Base-by-base conservation (phyloP, 1,140 invertebrate species). In the Cotesia glomerata region DNA sequence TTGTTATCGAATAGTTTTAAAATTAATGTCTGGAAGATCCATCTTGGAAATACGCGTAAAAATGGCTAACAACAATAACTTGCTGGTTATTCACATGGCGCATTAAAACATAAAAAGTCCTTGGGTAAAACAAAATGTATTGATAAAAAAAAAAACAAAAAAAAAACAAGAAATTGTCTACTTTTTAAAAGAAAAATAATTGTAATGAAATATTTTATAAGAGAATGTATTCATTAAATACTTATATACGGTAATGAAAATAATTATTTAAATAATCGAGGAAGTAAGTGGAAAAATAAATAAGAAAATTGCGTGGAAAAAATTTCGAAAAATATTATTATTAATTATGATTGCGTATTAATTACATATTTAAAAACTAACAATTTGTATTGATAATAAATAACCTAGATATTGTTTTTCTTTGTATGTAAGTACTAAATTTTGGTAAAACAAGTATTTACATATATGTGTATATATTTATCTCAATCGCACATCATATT, bases 141-240 rank as follows among this genome's bases (percentile, higher is more conserved):
- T 35, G 52, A 69, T 39, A 52, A n/a, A 51, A 16, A 51, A 71
- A 16, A 26, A 65, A 5, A 71, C 56, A 39, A 9, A 65, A 58
- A 69, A 26, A 73, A 68, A 35, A 67, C 69, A 39, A 69, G 49
- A 64, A 72, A 68, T 52, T 73, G 64, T 81, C 74, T 79, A 77
- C 36, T 61, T 79, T 81, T 73, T 79, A 77, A 73, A 67, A 70
- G 67, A 65, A 71, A 73, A 63, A 72, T 74, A 75, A 75, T 75
- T 77, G 64, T 77, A 75, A 75, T 77, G 71, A 77, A 73, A 75
- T 77, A 77, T 77, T 77, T 77, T 77, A 77, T 77, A 77, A 77
- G 74, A 75, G 71, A 70, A 59, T 77, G 71, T 77, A 77, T 75
- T 75, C 74, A 74, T 59, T 74, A 78, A 71, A 45, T 45, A 45